Base-by-base conservation (phyloP, 2,797 vertebrate species). In the Rhinophrynus dorsalis region DNA sequence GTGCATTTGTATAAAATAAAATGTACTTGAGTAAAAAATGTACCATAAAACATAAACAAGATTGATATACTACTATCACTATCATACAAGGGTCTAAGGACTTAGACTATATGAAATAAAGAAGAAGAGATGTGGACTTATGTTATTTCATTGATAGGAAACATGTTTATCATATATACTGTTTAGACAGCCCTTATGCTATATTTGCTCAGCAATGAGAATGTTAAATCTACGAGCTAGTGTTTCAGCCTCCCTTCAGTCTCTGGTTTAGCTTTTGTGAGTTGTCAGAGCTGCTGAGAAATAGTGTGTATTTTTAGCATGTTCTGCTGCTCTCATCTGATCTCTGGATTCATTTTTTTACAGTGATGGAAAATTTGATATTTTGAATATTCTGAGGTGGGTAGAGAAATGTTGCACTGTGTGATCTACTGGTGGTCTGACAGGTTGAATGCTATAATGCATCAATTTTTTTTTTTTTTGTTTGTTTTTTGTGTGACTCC, bases 271-370 rank as follows among this genome's bases (percentile, higher is more conserved):
- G 55, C 47, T 66, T 66, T 73, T 59, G 55, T 60, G 62, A 73
- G 69, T 66, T 73, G 62, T 73, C 69, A 66, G 35, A 73, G 62
- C 35, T 27, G 30, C 47, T 60, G 62, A 73, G 62, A 73, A 66
- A 73, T 73, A 21, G 37, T 58, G 55, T 17, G 29, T 73, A 73
- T 73, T 73, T 66, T 67, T 73, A 66, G 70, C 45, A 50, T 54
- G 42, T 65, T 59, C 45, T 73, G 54, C 47, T 65, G 68, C 44
- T 73, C 45, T 51, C 56, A 27, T 55, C 45, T 65, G 54, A 59
- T 59, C 61, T 32, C 35, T 23, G 23, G 44, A 44, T 44, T 60
- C 26, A 59, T 52, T 73, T 42, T 29, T 57, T 54, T 54, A 35
- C 60, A 73, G 67, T 52, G 62, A 73, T 73, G 37, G 55, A 73